Percentiles rank a stretch among this genome's conserved stretches.
These are phyloP conservation scores for Perca schrenkii DNA, from an alignment of 2,113 vertebrate genomes.

Conservation along the genomic window DNA sequence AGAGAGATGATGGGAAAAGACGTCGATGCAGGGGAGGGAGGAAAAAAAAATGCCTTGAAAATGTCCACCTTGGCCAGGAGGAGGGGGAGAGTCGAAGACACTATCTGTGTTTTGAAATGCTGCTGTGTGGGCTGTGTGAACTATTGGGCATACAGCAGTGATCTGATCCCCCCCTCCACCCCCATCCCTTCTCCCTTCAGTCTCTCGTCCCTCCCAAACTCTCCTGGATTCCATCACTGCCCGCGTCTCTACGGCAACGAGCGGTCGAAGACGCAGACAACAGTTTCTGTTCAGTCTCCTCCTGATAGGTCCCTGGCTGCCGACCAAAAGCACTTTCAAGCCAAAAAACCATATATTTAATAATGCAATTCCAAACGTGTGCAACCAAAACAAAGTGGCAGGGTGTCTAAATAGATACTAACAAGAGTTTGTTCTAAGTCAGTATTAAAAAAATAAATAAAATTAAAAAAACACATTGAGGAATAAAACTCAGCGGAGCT, in stretches of 20 bases:
- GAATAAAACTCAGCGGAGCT: not conserved
- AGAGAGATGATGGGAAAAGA: slow-evolving; percentile 59
- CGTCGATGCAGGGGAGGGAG: slow-evolving; percentile 47
- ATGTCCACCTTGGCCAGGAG: slow-evolving; percentile 23
- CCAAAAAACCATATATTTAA: slow-evolving; percentile 71
- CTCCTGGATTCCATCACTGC: slow-evolving; percentile 84
- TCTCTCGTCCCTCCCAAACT: slow-evolving; percentile 51
- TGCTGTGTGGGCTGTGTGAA: slow-evolving; percentile 59
- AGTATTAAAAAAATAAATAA: not conserved
- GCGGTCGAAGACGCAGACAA: slow-evolving; percentile 75
- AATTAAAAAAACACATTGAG: not conserved
- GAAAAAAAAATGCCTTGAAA: slow-evolving; percentile 28
- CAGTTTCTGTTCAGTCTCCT: slow-evolving; percentile 81
- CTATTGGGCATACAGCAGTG: slow-evolving; percentile 49
- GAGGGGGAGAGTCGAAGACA: slow-evolving; percentile 10
- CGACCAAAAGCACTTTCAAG: slow-evolving; percentile 76
- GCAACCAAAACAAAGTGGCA: slow-evolving; percentile 71
- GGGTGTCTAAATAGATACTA: slow-evolving; percentile 53
- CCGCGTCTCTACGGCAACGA: slow-evolving; percentile 78
- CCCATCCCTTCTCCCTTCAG: slow-evolving; percentile 27
- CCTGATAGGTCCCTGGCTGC: slow-evolving; percentile 77
- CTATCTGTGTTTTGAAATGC: slow-evolving; percentile 54
- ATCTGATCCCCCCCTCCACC: slow-evolving; percentile 61
- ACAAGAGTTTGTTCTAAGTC: slow-evolving; percentile 45
- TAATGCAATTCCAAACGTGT: slow-evolving; percentile 72